Evolutionary conservation across 2,113 vertebrate genomes (phyloP).

Genomic region (Sphaerodactylus townsendi): DNA sequence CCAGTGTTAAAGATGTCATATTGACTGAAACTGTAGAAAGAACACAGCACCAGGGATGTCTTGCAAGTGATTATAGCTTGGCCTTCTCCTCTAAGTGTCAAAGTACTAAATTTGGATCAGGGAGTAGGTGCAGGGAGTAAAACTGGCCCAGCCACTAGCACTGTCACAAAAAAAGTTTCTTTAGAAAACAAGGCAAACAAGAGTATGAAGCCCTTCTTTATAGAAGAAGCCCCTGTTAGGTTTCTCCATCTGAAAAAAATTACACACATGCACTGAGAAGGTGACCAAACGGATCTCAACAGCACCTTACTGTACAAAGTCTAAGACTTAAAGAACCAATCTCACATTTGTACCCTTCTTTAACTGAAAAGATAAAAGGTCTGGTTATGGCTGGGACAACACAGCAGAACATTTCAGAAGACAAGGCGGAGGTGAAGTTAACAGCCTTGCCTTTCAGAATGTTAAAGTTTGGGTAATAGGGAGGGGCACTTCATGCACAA

Average conservation of each 20-base stretch:
- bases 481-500: conserved; percentile 77
- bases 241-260: conserved; percentile 65
- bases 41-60: conserved; percentile 33
- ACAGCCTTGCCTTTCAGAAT: conserved; percentile 54
- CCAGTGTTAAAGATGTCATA: conserved; percentile 39
- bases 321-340: conserved; percentile 71
- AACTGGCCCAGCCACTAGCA: conserved; percentile 62
- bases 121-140: conserved; percentile 14
- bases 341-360: conserved; percentile 68
- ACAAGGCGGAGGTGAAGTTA: conserved; percentile 58
- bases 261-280: conserved; percentile 61
- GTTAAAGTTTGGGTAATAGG: conserved; percentile 36
- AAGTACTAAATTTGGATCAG: conserved; percentile 23
- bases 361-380: conserved; percentile 61
- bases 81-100: conserved; percentile 44
- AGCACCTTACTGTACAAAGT: conserved; percentile 71
- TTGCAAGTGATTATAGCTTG: conserved; percentile 38
- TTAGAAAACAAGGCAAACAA: conserved; percentile 60
- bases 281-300: conserved; percentile 50
- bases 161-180: conserved; percentile 43
- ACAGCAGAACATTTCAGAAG: conserved; percentile 62
- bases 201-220: conserved; percentile 58
- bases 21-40: conserved; percentile 38
- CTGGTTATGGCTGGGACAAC: conserved; percentile 69
- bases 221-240: conserved; percentile 65